Conservation (phyloP, 1,140 invertebrate species). For the Drosophila ohnishii region DNA sequence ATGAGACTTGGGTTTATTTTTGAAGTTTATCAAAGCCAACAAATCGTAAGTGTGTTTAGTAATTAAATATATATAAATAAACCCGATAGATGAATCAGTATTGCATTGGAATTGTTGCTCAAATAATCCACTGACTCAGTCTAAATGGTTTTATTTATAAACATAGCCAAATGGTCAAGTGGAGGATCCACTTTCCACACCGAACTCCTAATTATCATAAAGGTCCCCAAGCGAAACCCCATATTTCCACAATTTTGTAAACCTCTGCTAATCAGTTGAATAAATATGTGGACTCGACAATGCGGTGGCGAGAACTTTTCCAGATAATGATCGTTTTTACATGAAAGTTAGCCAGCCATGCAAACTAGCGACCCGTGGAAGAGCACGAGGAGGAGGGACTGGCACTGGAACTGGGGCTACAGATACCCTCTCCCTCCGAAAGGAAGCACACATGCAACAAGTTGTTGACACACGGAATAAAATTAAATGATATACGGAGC, state of each 20-base stretch:
- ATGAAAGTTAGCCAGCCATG: slow-evolving; percentile 51
- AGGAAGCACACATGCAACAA: slow-evolving; percentile 44
- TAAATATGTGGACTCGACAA: slow-evolving; percentile 32
- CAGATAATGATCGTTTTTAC: slow-evolving; percentile 42
- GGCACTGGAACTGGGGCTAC: not conserved
- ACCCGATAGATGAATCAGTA: not conserved
- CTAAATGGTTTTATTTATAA: slow-evolving; percentile 4
- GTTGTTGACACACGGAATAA: slow-evolving; percentile 46
- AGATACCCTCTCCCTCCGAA: not conserved
- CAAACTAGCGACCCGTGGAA: slow-evolving; percentile 32
- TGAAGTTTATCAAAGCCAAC: slow-evolving; percentile 12
- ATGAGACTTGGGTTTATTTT: slow-evolving; percentile 16
- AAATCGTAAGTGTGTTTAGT: slow-evolving; percentile 7
- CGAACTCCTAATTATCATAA: slow-evolving; percentile 25
- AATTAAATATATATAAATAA: slow-evolving; percentile 20
- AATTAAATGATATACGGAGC: slow-evolving; percentile 31
- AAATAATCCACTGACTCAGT: not conserved
- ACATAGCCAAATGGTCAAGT: slow-evolving; percentile 10
- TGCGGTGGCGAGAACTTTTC: slow-evolving; percentile 44
- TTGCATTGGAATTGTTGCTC: not conserved
- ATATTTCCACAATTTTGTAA: slow-evolving; percentile 30
- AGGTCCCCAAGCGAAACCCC: slow-evolving; percentile 26
- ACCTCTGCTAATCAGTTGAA: slow-evolving; percentile 34
- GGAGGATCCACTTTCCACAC: not conserved
- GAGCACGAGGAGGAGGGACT: not conserved